A percentile compares a stretch with the other conserved stretches of the same genome.
phyloP scores from a whole-genome alignment of 1,140 invertebrate species.

The Kradibia gibbosae region DNA sequence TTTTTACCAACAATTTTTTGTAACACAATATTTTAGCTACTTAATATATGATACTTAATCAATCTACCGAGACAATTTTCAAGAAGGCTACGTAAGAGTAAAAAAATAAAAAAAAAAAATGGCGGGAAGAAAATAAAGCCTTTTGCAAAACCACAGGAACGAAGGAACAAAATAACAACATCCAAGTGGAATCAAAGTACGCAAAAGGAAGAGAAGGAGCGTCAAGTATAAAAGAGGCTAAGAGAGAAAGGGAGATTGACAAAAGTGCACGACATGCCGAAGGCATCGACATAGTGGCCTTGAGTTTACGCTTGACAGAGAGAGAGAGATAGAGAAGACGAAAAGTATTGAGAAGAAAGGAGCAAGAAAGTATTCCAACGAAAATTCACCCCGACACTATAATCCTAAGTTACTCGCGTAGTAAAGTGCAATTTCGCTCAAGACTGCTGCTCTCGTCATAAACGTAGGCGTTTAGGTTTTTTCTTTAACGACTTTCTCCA shows the following conservation, averaged over 20 bases:
- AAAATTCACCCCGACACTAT: conserved; percentile 5
- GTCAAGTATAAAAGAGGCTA: not conserved
- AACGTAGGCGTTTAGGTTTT: no score
- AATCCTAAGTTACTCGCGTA: conserved; percentile 1
- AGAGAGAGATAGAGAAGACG: not conserved
- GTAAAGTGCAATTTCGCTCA: no score
- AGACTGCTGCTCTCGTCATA: no score
- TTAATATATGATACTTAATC: conserved; percentile 18
- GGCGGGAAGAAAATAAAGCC: not conserved
- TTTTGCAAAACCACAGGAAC: conserved; percentile 35
- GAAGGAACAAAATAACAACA: conserved; percentile 27
- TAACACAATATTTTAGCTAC: conserved; percentile 5
- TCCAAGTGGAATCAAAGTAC: conserved; percentile 17
- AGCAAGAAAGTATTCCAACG: not conserved
- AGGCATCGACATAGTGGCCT: conserved; percentile 36
- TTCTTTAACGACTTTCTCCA: no score
- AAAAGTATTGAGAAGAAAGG: not conserved
- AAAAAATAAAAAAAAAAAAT: not conserved
- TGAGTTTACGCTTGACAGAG: not conserved
- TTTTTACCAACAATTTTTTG: not conserved
- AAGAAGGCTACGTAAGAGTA: not conserved
- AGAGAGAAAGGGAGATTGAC: conserved; percentile 19
- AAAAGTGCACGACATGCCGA: conserved; percentile 34
- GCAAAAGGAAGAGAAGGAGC: not conserved
- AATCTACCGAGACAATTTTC: not conserved